Evolutionary conservation across 2,113 vertebrate genomes (phyloP).

Genomic region (Thunnus maccoyii): DNA sequence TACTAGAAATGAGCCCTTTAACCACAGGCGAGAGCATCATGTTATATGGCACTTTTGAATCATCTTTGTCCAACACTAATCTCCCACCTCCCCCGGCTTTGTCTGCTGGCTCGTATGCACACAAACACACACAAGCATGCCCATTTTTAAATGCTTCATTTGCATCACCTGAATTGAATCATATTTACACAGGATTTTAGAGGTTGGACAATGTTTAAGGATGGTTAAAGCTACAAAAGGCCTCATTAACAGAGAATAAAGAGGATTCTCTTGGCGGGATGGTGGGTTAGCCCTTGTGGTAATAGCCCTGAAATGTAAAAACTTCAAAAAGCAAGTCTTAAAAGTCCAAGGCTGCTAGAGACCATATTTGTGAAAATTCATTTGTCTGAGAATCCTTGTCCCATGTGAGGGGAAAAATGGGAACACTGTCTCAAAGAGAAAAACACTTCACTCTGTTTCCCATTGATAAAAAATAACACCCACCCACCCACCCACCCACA

Average conservation of each 20-base stretch:
- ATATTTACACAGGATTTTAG: not conserved
- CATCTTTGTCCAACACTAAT: slow-evolving; percentile 35
- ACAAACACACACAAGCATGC: not conserved
- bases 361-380: slow-evolving; percentile 4
- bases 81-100: not conserved
- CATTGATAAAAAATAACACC: slow-evolving; percentile 38
- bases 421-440: not conserved
- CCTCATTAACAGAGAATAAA: slow-evolving; percentile 12
- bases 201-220: slow-evolving; percentile 4
- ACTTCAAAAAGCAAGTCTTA: not conserved
- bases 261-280: not conserved
- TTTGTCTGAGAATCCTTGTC: not conserved
- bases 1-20: slow-evolving; percentile 36
- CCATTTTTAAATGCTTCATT: slow-evolving; percentile 9
- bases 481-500: not conserved
- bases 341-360: not conserved
- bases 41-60: slow-evolving; percentile 29
- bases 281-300: no score
- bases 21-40: not conserved
- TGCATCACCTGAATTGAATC: not conserved
- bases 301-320: not conserved
- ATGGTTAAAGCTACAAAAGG: not conserved
- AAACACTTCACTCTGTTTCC: not conserved
- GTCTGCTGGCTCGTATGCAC: not conserved
- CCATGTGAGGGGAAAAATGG: not conserved